Base-by-base conservation (phyloP, 2,113 vertebrate genomes). In the Cynoglossus semilaevis region DNA sequence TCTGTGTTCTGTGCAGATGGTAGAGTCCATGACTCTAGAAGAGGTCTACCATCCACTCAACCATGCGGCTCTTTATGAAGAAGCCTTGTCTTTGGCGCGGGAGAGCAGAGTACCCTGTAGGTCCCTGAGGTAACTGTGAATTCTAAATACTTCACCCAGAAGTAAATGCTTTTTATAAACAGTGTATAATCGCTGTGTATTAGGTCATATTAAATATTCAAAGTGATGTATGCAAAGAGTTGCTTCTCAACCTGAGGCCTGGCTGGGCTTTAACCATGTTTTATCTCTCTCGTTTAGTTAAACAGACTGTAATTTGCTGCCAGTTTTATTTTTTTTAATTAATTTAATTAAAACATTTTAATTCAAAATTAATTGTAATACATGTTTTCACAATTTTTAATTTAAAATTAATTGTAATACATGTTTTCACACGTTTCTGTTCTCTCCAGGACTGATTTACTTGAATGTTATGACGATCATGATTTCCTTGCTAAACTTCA, bases 401-500 rank as follows among this genome's bases (percentile, higher is more conserved):
- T 15, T n/a, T n/a, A n/a, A n/a, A n/a, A n/a, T n/a, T n/a, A n/a
- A n/a, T n/a, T n/a, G n/a, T n/a, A n/a, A n/a, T n/a, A n/a, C n/a
- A n/a, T n/a, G n/a, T n/a, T n/a, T 55, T n/a, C 6, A 38, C 45
- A 0, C 2, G 3, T 15, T 58, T n/a, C 68, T 8, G 51, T 50
- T 51, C 70, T 34, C 22, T 12, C 14, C 60, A 92, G 91, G 81
- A 88, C 90, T 1, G 95, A 97, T 74, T 80, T 99, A 62, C 88
- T 99, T 69, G 94, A 94, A 86, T 99, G 96, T 89, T 96, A 93
- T 74, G 92, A 89, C 0, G 95, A 99, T 83, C 92, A 98, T 55
- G 96, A 99, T 86, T 99, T 98, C 76, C 90, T 99, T 4, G 93
- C 97, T 0, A 99, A 99, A 81, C 91, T 99, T 50, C 95, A 99